Percentiles rank a stretch among this genome's conserved stretches.
phyloP scores from a whole-genome alignment of 23 tunicate species.

The Styela plicata region DNA sequence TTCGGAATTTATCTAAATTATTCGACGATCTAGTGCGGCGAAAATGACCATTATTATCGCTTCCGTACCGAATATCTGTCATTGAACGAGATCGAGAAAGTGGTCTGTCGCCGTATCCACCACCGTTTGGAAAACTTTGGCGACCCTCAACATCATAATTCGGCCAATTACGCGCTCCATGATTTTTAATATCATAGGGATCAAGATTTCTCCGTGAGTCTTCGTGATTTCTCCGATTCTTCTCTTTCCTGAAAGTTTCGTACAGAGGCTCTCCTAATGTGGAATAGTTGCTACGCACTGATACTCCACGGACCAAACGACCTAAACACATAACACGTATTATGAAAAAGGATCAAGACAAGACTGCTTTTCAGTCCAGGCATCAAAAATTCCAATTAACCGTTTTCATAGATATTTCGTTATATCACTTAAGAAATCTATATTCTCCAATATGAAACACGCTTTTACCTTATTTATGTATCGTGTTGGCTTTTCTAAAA shows the following conservation, averaged over 20 bases:
- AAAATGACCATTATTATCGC: constrained; percentile 23
- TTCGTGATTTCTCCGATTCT: not conserved
- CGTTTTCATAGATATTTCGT: too few relatives aligned
- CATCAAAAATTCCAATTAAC: too few relatives aligned
- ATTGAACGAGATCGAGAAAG: constrained; percentile 68
- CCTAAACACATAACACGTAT: constrained; percentile 11
- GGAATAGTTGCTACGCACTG: constrained; percentile 30
- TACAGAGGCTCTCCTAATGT: constrained; percentile 18
- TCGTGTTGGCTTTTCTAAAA: too few relatives aligned
- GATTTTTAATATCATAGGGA: not conserved
- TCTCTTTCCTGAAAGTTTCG: not conserved
- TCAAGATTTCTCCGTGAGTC: not conserved
- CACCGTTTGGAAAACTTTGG: not conserved
- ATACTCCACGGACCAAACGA: constrained; percentile 27
- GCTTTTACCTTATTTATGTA: too few relatives aligned
- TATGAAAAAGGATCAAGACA: too few relatives aligned
- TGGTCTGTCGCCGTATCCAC: constrained; percentile 39
- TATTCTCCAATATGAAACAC: too few relatives aligned
- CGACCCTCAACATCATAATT: not conserved
- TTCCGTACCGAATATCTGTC: constrained; percentile 45
- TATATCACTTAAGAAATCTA: too few relatives aligned
- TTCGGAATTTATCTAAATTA: constrained; percentile 9
- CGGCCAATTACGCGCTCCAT: not conserved
- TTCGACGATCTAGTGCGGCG: constrained; percentile 57
- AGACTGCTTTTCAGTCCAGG: too few relatives aligned